phyloP scores from a whole-genome alignment of 2,888 invertebrate species.

The Gnatocerus cornutus region DNA sequence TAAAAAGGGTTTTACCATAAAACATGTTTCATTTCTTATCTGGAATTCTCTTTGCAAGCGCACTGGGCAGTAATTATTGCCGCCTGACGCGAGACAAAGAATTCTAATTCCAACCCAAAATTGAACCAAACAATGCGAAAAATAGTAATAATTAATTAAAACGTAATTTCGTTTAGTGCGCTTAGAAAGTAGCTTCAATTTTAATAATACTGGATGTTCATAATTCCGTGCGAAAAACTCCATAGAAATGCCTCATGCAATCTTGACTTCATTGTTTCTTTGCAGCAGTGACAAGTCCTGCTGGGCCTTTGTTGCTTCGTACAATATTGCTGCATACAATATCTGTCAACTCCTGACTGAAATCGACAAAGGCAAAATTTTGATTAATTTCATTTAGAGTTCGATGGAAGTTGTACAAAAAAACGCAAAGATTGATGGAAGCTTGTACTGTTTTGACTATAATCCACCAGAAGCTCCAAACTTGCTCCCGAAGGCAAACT shows the following conservation, averaged over 20 bases:
- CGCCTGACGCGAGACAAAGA: no score
- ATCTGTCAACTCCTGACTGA: neutral
- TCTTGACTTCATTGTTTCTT: conserved; percentile 2
- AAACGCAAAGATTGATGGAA: no score
- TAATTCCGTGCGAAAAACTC: neutral
- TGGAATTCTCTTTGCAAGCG: neutral
- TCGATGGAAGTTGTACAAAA: neutral
- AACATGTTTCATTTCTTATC: conserved; percentile 7
- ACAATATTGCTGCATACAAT: conserved; percentile 2
- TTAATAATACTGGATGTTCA: neutral
- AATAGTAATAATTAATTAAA: no score
- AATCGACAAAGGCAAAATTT: conserved; percentile 1
- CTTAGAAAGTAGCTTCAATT: neutral
- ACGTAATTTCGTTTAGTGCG: no score
- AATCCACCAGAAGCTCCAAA: conserved; percentile 9
- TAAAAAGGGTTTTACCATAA: conserved; percentile 13
- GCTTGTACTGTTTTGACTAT: conserved; percentile 12
- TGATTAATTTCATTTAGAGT: neutral
- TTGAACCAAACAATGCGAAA: no score
- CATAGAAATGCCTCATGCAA: neutral
- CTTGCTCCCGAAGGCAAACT: conserved; percentile 4
- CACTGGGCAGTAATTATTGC: no score
- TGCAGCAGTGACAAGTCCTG: conserved; percentile 8
- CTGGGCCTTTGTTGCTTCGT: neutral
- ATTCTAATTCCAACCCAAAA: no score